Percentiles rank a stretch among this genome's conserved stretches.
These are phyloP conservation scores for Oxyruncus cristatus DNA, from an alignment of 2,113 vertebrate genomes.

Conservation along the genomic window DNA sequence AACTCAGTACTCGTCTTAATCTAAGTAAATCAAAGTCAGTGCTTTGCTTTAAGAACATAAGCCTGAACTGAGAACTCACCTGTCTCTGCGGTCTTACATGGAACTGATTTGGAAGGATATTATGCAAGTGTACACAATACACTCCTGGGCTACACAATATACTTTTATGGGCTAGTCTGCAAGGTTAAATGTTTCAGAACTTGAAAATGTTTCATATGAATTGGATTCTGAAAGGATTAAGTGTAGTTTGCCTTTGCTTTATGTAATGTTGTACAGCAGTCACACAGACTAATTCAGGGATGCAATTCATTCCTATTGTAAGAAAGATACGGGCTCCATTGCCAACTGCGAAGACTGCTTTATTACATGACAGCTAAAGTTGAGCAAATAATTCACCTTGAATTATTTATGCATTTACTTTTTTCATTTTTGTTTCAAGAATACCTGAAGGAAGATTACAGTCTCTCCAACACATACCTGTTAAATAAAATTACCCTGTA, in stretches of 20 bases:
- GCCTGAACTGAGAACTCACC: background rate
- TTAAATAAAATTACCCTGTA: background rate
- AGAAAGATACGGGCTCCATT: background rate
- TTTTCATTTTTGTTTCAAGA: background rate
- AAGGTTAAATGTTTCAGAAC: background rate
- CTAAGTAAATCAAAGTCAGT: background rate
- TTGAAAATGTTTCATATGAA: background rate
- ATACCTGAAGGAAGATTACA: background rate
- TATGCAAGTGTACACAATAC: background rate
- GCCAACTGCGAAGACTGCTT: background rate
- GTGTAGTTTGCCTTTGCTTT: background rate
- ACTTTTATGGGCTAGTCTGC: background rate
- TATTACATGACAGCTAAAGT: background rate
- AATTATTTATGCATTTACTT: background rate
- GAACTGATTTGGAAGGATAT: background rate
- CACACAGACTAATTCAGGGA: background rate
- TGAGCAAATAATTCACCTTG: background rate
- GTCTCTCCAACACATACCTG: background rate
- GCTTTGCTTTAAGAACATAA: background rate
- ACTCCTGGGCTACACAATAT: background rate
- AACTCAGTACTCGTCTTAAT: background rate
- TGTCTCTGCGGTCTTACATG: background rate
- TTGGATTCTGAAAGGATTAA: background rate
- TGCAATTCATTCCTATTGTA: background rate
- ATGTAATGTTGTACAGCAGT: background rate